Conservation (phyloP, 1,140 invertebrate species). For the Macrobrachium nipponense region DNA sequence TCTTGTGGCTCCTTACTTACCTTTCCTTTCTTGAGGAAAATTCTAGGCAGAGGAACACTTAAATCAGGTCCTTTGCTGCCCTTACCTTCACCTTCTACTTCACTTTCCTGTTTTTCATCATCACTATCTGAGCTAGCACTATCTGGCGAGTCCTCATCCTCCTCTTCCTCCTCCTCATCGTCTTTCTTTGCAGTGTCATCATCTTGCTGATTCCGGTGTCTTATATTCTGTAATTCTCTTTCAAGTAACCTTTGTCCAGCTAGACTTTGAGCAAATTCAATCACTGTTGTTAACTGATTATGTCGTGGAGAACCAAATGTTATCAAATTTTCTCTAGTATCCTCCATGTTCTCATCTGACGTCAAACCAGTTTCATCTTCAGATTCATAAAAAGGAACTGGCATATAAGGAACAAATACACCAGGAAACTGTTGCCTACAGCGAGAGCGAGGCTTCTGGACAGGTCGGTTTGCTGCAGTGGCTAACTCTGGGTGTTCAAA, state of each 20-base stretch:
- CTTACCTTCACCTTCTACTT: not conserved
- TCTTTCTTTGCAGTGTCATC: slow-evolving; percentile 14
- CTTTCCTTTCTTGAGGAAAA: not conserved
- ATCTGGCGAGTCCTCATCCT: not conserved
- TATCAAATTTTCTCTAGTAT: slow-evolving; percentile 27
- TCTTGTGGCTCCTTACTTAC: slow-evolving; percentile 6
- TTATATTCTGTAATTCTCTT: slow-evolving; percentile 27
- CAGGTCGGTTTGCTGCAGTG: slow-evolving; percentile 48
- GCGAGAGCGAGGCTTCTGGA: slow-evolving; percentile 23
- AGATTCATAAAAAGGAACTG: slow-evolving; percentile 71
- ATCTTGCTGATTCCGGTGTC: slow-evolving; percentile 27
- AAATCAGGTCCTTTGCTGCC: not conserved
- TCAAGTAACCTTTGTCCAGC: slow-evolving; percentile 39
- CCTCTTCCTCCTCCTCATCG: slow-evolving; percentile 15
- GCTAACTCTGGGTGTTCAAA: slow-evolving; percentile 33
- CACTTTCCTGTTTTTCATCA: not conserved
- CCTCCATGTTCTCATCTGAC: slow-evolving; percentile 44
- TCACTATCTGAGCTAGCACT: too few relatives aligned
- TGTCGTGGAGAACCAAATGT: not conserved
- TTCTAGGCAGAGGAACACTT: too few relatives aligned
- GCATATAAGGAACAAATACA: slow-evolving; percentile 46
- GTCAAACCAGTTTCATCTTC: slow-evolving; percentile 72
- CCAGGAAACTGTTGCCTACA: slow-evolving; percentile 27
- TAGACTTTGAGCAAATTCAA: slow-evolving; percentile 66
- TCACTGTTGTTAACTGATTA: slow-evolving; percentile 67